phyloP scores from a whole-genome alignment of 2,888 invertebrate species.

The Cephus runcator region DNA sequence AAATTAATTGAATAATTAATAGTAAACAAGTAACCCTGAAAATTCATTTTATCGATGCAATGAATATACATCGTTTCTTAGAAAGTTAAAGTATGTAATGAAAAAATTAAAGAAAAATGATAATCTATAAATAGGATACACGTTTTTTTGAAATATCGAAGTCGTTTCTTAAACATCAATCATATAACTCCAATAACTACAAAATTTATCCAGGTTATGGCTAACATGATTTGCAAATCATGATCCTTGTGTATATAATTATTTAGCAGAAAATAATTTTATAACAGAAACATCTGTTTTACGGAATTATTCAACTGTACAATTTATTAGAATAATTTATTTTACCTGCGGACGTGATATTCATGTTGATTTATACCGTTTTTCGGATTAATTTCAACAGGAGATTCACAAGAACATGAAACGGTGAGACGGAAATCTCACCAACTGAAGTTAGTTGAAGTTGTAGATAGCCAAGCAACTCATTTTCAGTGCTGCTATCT shows the following conservation, averaged over 20 bases:
- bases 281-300: neutral
- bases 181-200: neutral
- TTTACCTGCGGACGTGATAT: slow-evolving; percentile 65
- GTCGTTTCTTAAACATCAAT: neutral
- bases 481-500: neutral
- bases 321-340: slow-evolving; percentile 5
- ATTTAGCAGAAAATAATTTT: neutral
- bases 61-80: neutral
- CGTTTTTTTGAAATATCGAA: neutral
- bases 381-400: slow-evolving; percentile 16
- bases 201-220: slow-evolving; percentile 48
- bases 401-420: slow-evolving; percentile 16
- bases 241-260: slow-evolving; percentile 18
- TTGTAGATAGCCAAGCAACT: neutral
- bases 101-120: slow-evolving; percentile 1
- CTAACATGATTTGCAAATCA: slow-evolving; percentile 56
- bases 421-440: slow-evolving; percentile 23
- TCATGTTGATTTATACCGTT: slow-evolving; percentile 50
- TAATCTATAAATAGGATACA: slow-evolving; percentile 1
- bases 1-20: neutral
- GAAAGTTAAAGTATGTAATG: neutral
- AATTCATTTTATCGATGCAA: neutral
- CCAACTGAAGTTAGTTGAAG: slow-evolving; percentile 28
- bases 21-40: neutral
- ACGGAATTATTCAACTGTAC: neutral